Base-by-base conservation (phyloP, 2,888 invertebrate genomes). In the Dione vanillae region DNA sequence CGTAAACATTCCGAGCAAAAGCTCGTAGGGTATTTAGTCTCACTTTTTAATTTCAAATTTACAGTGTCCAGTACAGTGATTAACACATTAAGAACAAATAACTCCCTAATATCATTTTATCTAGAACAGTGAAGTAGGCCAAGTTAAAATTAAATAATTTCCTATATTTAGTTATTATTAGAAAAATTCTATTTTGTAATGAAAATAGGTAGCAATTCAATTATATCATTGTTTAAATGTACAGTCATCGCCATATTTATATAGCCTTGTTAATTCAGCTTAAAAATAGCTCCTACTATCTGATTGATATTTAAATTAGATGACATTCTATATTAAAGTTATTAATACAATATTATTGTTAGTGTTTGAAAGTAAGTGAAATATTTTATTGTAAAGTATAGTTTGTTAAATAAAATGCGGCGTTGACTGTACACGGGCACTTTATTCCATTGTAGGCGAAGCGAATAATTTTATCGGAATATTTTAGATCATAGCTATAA, bases 341-440 rank as follows among this genome's bases (percentile, higher is more conserved):
- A 27, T n/a, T 61, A 35, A 27, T n/a, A 61, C 14, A 37, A 40
- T 59, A 43, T 61, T 27, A 43, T 61, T 27, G 27, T 61, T 61
- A 35, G 16, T 45, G 27, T 43, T 45, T 61, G n/a, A 27, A 43
- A 20, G 12, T n/a, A 27, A 61, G 43, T 61, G 19, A 20, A 12
- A 27, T 10, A 52, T 54, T 61, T 43, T 59, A 43, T 45, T 45
- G 45, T 61, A 45, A 61, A 43, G 11, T 58, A 27, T 45, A n/a
- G 27, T 61, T 35, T 27, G 43, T 45, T 27, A 35, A 45, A 27
- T 27, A 16, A n/a, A 61, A 45, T 61, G 45, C 52, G 65, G 61
- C 69, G 65, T 56, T 72, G 65, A 70, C 72, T 91, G 90, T 91
- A 90, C 88, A 90, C 87, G 81, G 82, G 83, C 86, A 89, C 86